Percentiles rank a stretch among this genome's conserved stretches.
Conservation (phyloP, 2,113 vertebrate species). For the Tapirus terrestris region DNA sequence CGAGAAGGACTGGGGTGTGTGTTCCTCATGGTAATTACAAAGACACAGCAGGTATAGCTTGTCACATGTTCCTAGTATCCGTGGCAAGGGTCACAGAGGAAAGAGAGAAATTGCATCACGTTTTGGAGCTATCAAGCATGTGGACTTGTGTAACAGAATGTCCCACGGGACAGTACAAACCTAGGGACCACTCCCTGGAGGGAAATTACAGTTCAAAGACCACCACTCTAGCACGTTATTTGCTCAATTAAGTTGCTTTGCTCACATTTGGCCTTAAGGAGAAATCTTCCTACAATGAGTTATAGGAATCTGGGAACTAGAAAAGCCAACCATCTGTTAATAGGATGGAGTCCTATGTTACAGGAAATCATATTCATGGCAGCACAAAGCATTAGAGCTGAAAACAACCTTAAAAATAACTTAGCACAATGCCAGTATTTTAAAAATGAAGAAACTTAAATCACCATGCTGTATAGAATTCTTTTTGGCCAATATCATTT, state of each 20-base stretch:
- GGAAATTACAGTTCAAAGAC: neutral
- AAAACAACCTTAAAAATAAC: slow-evolving; percentile 51
- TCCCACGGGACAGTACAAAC: neutral
- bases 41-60: neutral
- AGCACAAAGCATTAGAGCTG: neutral
- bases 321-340: slow-evolving; percentile 51
- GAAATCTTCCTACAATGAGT: neutral
- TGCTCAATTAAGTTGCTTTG: slow-evolving; percentile 38
- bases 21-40: neutral
- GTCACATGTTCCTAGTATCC: neutral
- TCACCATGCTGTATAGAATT: neutral
- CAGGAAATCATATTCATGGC: slow-evolving; percentile 34
- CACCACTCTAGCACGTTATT: neutral
- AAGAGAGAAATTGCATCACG: neutral
- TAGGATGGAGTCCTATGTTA: neutral
- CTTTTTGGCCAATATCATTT: slow-evolving; percentile 26
- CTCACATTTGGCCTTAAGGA: slow-evolving; percentile 22
- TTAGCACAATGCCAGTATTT: neutral
- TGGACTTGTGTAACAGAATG: neutral
- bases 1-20: neutral
- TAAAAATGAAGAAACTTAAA: neutral
- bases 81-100: neutral
- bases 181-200: neutral
- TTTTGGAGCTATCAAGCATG: neutral
- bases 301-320: neutral